Percentiles rank a stretch among this genome's conserved stretches.
Conservation (phyloP, 2,888 invertebrate genomes). For the Sclerodermus sp. region DNA sequence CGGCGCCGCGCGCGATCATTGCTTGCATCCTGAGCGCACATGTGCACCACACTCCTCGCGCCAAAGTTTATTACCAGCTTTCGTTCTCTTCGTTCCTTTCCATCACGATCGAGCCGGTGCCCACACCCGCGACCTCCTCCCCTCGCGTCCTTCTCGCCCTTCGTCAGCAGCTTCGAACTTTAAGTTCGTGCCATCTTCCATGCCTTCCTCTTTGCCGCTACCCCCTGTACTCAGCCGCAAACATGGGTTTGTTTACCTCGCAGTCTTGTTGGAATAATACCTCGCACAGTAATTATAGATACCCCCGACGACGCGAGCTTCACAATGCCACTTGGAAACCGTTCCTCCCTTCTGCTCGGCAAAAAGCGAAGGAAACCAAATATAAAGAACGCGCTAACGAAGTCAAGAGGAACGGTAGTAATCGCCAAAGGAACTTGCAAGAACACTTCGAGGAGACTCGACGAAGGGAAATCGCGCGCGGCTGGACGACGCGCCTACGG, state of each 20-base stretch:
- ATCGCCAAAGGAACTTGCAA: too few species aligned
- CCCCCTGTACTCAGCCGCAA: not conserved
- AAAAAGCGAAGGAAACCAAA: too few species aligned
- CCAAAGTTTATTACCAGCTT: slow-evolving; percentile 46
- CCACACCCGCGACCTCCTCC: not conserved
- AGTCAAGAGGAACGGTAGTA: too few species aligned
- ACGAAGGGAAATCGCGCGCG: too few species aligned
- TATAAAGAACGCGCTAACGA: too few species aligned
- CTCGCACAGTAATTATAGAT: slow-evolving; percentile 37
- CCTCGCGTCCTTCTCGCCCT: slow-evolving; percentile 8
- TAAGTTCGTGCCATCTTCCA: too few species aligned
- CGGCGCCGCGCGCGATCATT: too few species aligned
- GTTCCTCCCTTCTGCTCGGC: too few species aligned
- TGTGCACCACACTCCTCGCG: slow-evolving; percentile 49
- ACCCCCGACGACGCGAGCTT: slow-evolving; percentile 9
- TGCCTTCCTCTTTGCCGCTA: slow-evolving; percentile 11
- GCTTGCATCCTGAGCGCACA: slow-evolving; percentile 28
- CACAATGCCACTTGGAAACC: slow-evolving; percentile 24
- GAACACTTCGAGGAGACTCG: too few species aligned
- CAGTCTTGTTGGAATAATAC: slow-evolving; percentile 42
- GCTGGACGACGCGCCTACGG: too few species aligned
- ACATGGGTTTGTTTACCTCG: slow-evolving; percentile 34
- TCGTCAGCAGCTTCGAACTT: too few species aligned
- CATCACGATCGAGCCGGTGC: not conserved
- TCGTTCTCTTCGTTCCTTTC: slow-evolving; percentile 18